These are phyloP conservation scores for Pseudochirops corinnae DNA, from an alignment of 2,797 vertebrate species.

Conservation along the genomic window DNA sequence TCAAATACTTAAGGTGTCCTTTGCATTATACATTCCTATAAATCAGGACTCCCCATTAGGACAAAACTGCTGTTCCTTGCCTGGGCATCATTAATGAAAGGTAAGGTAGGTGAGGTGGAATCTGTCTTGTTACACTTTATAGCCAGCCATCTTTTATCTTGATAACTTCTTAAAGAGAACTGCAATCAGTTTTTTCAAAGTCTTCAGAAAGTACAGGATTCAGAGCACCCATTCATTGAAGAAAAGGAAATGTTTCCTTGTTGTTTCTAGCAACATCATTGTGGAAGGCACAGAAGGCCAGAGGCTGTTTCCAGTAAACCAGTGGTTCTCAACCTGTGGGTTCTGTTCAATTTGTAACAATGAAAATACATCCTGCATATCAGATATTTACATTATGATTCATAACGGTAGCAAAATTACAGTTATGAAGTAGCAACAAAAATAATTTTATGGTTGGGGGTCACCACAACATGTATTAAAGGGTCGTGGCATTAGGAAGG, in stretches of 20 bases:
- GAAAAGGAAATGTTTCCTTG: constrained; percentile 58
- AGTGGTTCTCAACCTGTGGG: no score
- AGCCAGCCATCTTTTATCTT: constrained; percentile 65
- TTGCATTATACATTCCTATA: constrained; percentile 40
- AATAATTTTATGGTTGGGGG: no score
- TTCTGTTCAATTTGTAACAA: no score
- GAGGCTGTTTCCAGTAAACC: neutral
- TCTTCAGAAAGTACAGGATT: constrained; percentile 68
- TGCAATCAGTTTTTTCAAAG: constrained; percentile 46
- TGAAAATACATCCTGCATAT: no score
- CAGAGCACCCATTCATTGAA: constrained; percentile 55
- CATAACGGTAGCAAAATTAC: no score
- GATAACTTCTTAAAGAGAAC: constrained; percentile 72
- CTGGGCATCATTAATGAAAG: constrained; percentile 47
- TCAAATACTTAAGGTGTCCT: constrained; percentile 44
- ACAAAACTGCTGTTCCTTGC: constrained; percentile 53
- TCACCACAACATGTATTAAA: no score
- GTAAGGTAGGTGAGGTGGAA: constrained; percentile 46
- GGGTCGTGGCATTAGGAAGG: no score
- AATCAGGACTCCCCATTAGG: constrained; percentile 61
- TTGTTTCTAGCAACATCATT: constrained; percentile 6
- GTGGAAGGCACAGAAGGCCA: neutral
- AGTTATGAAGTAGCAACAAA: no score
- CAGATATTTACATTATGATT: no score
- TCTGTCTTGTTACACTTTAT: constrained; percentile 56